These are phyloP conservation scores for Aculops lycopersici DNA, from an alignment of 1,140 invertebrate species.

Conservation along the genomic window DNA sequence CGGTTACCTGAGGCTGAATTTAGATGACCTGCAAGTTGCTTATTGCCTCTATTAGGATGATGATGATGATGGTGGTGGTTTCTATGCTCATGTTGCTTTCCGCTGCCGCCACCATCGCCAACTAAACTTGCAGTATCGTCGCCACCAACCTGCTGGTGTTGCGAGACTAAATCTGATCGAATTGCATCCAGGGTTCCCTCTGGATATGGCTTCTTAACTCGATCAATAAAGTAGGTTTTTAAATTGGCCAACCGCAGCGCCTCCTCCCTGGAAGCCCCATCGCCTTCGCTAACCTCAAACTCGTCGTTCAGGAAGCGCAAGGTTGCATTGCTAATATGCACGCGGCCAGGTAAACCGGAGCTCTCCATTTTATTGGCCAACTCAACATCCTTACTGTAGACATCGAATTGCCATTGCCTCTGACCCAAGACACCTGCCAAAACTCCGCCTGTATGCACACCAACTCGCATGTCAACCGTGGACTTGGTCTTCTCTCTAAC, in stretches of 20 bases:
- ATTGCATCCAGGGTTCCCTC: slow-evolving; percentile 14
- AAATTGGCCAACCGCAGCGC: slow-evolving; percentile 47
- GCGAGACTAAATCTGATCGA: no score
- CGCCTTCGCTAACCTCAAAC: slow-evolving; percentile 40
- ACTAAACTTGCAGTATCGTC: no score
- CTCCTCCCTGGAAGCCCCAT: slow-evolving; percentile 57
- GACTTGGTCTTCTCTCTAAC: slow-evolving; percentile 78
- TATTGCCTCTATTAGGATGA: neutral
- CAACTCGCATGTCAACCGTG: slow-evolving; percentile 86
- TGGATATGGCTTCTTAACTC: slow-evolving; percentile 35
- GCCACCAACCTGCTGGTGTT: no score
- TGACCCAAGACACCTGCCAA: slow-evolving; percentile 79
- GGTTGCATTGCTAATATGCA: slow-evolving; percentile 78
- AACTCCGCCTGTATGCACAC: slow-evolving; percentile 74
- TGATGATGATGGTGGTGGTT: no score
- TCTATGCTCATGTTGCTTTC: no score
- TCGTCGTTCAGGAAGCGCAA: slow-evolving; percentile 56
- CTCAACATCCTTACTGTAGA: slow-evolving; percentile 80
- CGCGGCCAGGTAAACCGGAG: slow-evolving; percentile 64
- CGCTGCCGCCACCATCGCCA: no score
- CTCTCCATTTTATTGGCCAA: slow-evolving; percentile 96
- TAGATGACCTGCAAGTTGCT: neutral
- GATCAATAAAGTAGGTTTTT: slow-evolving; percentile 63
- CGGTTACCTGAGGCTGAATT: no score
- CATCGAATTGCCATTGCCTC: slow-evolving; percentile 91